A percentile compares a stretch with the other conserved stretches of the same genome.
Conservation (phyloP, 2,888 invertebrate genomes). For the Nymphalis polychloros region DNA sequence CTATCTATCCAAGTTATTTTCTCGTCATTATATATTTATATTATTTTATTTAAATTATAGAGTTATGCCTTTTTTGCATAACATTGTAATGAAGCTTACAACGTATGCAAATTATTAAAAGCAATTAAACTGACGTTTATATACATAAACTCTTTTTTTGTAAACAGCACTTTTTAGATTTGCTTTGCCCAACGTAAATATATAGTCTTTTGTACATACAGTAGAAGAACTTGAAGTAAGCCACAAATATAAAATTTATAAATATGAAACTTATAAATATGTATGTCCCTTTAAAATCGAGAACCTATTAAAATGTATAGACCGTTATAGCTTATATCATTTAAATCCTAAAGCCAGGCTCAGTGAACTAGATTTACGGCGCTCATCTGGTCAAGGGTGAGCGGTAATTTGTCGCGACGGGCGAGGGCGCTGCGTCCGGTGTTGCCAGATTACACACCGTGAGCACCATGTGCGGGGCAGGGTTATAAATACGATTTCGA, state of each 20-base stretch:
- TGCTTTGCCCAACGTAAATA: too few species aligned
- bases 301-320: conserved; percentile 10
- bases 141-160: too few species aligned
- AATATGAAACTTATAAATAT: background rate
- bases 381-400: conserved; percentile 71
- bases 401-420: conserved; percentile 63
- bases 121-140: too few species aligned
- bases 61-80: too few species aligned
- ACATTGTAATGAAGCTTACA: too few species aligned
- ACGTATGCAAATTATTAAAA: too few species aligned
- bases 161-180: too few species aligned
- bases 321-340: conserved; percentile 29
- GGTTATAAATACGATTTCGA: conserved; percentile 30
- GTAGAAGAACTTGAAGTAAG: too few species aligned
- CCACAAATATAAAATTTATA: background rate
- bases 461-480: conserved; percentile 25
- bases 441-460: conserved; percentile 36
- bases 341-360: conserved; percentile 40
- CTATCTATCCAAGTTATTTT: too few species aligned
- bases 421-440: conserved; percentile 40
- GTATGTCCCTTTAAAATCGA: background rate
- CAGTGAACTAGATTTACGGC: conserved; percentile 66
- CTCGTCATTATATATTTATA: too few species aligned
- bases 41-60: too few species aligned
- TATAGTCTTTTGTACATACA: too few species aligned